phyloP scores from a whole-genome alignment of 64 coral and sea anemone genomes.

The Stichodactyla helianthus region DNA sequence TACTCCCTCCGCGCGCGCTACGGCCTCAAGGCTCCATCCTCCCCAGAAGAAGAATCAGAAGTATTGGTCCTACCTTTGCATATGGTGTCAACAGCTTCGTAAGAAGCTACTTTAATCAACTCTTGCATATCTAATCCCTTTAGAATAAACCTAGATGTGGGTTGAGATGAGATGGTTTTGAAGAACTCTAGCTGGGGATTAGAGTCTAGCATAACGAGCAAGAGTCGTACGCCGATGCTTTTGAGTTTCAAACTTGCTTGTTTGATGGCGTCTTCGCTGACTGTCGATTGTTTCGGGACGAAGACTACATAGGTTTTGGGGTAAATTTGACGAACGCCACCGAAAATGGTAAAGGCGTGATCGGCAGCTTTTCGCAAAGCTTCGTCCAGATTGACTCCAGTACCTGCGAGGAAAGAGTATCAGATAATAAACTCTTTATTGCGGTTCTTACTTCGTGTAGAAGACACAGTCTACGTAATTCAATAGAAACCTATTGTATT shows the following conservation, averaged over 20 bases:
- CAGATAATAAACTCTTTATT: too few relatives aligned
- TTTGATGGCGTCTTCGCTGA: background rate
- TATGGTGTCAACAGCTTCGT: slow-evolving; percentile 34
- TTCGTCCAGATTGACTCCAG: slow-evolving; percentile 15
- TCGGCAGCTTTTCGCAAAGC: slow-evolving; percentile 25
- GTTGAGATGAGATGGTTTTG: slow-evolving; percentile 32
- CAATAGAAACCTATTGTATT: too few relatives aligned
- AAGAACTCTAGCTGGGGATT: slow-evolving; percentile 18
- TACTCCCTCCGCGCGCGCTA: too few relatives aligned
- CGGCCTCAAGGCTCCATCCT: too few relatives aligned
- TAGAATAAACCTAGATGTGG: slow-evolving; percentile 23
- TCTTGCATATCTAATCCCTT: slow-evolving; percentile 10
- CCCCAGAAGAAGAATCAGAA: background rate
- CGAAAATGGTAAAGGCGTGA: slow-evolving; percentile 39
- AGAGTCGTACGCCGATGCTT: slow-evolving; percentile 42
- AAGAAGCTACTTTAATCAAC: background rate
- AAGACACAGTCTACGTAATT: too few relatives aligned
- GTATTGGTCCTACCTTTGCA: slow-evolving; percentile 44
- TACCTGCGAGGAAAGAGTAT: background rate
- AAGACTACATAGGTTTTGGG: slow-evolving; percentile 50
- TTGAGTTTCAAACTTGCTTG: slow-evolving; percentile 25
- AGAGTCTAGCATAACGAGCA: slow-evolving; percentile 19
- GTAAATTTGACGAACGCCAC: slow-evolving; percentile 33
- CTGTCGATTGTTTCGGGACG: slow-evolving; percentile 28
- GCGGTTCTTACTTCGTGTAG: too few relatives aligned